phyloP scores from a whole-genome alignment of 2,113 vertebrate genomes.

The Sula dactylatra region DNA sequence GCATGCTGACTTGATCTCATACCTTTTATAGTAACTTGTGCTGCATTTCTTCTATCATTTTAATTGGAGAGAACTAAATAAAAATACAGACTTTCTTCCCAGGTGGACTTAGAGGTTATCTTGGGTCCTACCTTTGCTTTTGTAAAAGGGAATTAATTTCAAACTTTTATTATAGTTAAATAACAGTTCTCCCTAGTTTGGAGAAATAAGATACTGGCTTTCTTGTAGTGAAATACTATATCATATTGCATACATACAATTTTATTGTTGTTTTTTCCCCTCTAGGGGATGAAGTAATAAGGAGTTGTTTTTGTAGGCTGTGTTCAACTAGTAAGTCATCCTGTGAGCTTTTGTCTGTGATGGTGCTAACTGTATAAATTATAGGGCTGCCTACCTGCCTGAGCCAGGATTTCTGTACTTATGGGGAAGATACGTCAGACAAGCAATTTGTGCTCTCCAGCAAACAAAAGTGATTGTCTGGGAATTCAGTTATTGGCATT shows the following conservation, averaged over 20 bases:
- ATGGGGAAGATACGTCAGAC: fast-evolving
- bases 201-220: neutral
- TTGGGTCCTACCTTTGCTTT: neutral
- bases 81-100: neutral
- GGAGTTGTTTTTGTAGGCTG: neutral
- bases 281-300: neutral
- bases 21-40: neutral
- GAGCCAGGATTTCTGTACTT: neutral
- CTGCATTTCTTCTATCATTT: neutral
- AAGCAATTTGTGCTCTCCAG: neutral
- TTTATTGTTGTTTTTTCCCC: neutral
- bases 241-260: neutral
- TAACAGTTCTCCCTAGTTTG: neutral
- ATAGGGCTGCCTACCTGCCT: neutral
- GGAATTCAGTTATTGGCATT: neutral
- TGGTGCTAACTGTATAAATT: neutral
- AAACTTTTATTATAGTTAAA: neutral
- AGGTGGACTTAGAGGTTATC: neutral
- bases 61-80: neutral
- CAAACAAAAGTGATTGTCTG: neutral
- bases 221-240: neutral
- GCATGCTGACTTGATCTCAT: neutral
- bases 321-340: neutral
- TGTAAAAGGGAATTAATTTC: neutral
- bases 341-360: neutral